A percentile compares a stretch with the other conserved stretches of the same genome.
Conservation (phyloP, 2,797 vertebrate species). For the Argyrosomus regius region DNA sequence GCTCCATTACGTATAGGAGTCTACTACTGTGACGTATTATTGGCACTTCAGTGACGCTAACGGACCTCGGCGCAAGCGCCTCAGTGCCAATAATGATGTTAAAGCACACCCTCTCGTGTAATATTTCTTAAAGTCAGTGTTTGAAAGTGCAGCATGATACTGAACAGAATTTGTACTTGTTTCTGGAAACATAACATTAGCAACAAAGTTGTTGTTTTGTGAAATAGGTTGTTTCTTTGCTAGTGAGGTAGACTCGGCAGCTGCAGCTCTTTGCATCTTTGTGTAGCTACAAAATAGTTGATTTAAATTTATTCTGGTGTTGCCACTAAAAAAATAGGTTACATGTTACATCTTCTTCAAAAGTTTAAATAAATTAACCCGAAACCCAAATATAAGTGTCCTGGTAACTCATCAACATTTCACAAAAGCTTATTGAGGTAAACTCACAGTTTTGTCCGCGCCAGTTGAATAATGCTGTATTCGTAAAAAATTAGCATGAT, state of each 20-base stretch:
- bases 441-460: conserved; percentile 58
- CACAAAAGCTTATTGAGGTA: conserved; percentile 60
- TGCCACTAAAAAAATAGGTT: neutral
- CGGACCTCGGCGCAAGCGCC: too few relatives aligned
- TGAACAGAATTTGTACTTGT: neutral
- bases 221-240: neutral
- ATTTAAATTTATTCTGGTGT: neutral
- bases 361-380: conserved; percentile 22
- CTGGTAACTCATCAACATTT: conserved; percentile 36
- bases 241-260: neutral
- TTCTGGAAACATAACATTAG: neutral
- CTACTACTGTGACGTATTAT: too few relatives aligned
- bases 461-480: conserved; percentile 73
- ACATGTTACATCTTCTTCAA: conserved; percentile 14
- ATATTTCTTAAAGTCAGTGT: neutral
- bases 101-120: too few relatives aligned
- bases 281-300: neutral
- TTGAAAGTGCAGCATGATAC: neutral
- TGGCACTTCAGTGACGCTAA: too few relatives aligned
- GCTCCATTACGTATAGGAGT: too few relatives aligned
- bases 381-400: conserved; percentile 23
- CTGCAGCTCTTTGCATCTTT: neutral
- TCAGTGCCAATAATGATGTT: too few relatives aligned
- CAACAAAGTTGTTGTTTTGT: neutral
- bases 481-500: conserved; percentile 76